Conservation (phyloP, 2,797 vertebrate species). For the Gallinago solitaria region DNA sequence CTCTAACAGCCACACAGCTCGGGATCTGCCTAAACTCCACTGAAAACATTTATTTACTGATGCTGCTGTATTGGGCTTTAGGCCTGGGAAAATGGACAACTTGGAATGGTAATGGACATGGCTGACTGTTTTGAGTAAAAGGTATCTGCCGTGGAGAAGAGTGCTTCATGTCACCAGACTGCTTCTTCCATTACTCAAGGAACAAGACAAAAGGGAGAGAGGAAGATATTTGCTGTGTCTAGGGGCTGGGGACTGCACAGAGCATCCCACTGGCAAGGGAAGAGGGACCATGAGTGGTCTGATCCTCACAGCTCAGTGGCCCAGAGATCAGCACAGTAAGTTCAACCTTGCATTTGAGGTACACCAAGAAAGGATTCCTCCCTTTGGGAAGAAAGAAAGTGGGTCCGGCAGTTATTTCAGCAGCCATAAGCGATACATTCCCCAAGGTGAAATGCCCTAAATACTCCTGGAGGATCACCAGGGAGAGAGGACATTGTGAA, state of each 20-base stretch:
- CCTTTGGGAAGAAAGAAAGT: background rate
- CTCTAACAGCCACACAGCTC: background rate
- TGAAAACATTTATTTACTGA: background rate
- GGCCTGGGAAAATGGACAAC: background rate
- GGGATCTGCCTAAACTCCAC: background rate
- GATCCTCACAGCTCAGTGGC: accelerated
- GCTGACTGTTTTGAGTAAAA: background rate
- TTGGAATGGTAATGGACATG: background rate
- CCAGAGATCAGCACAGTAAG: background rate
- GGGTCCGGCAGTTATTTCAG: background rate
- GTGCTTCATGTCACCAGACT: background rate
- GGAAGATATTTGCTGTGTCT: background rate
- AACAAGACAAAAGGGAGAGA: background rate
- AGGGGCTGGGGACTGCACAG: background rate
- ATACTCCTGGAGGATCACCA: background rate
- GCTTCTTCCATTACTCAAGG: background rate
- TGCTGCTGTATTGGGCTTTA: background rate
- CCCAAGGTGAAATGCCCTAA: background rate
- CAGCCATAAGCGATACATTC: accelerated
- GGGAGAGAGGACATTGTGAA: background rate
- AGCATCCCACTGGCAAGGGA: background rate
- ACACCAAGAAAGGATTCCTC: background rate
- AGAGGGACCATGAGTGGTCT: too few relatives aligned
- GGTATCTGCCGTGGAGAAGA: background rate
- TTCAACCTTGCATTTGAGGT: background rate